phyloP scores from a whole-genome alignment of 1,140 invertebrate species.

The Bombus turneri region DNA sequence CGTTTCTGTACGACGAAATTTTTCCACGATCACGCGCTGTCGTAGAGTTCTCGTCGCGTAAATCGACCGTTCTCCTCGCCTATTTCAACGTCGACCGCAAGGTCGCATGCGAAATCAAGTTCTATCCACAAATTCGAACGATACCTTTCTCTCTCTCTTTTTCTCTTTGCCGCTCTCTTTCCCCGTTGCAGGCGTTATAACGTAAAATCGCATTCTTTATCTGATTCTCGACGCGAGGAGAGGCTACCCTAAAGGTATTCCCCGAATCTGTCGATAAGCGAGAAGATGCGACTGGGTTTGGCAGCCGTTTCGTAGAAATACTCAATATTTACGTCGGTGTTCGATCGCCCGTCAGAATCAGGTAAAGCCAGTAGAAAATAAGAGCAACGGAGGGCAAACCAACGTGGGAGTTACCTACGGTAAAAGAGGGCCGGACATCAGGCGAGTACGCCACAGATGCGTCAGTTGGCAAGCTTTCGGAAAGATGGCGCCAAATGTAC shows the following conservation, averaged over 20 bases:
- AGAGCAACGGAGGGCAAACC: constrained; percentile 68
- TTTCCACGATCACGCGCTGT: too few species aligned
- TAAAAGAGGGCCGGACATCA: constrained; percentile 57
- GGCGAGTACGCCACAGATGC: constrained; percentile 46
- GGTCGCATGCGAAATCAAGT: constrained; percentile 1
- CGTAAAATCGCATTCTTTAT: constrained; percentile 48
- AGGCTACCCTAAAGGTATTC: constrained; percentile 52
- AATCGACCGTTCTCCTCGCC: background rate
- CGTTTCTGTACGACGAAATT: background rate
- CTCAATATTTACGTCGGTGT: constrained; percentile 69
- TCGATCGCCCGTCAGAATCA: constrained; percentile 69
- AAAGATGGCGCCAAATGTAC: constrained; percentile 70
- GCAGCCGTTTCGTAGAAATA: constrained; percentile 66
- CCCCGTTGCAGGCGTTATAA: constrained; percentile 34
- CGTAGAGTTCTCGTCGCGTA: background rate
- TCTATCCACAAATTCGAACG: background rate
- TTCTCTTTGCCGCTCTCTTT: background rate
- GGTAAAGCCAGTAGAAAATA: constrained; percentile 66
- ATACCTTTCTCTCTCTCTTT: background rate
- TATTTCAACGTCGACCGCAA: background rate
- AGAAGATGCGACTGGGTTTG: constrained; percentile 59
- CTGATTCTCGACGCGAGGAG: constrained; percentile 43
- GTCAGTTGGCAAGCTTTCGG: constrained; percentile 54
- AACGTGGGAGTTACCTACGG: constrained; percentile 66
- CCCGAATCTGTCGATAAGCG: constrained; percentile 64